phyloP scores from a whole-genome alignment of 1,140 invertebrate genomes.

The Tetramorium parvispinum region DNA sequence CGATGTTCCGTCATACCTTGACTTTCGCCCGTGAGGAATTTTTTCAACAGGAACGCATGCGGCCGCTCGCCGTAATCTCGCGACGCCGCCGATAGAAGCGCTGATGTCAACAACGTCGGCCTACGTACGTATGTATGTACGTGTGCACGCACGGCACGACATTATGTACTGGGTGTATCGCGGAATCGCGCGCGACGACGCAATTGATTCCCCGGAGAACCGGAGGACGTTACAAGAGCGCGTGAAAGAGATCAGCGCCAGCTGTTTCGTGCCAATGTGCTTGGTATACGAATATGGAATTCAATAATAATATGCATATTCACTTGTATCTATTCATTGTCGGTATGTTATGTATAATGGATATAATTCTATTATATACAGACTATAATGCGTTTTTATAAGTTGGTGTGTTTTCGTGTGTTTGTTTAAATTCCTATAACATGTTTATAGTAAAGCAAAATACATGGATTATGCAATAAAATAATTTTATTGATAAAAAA shows the following conservation, averaged over 20 bases:
- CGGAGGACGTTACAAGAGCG: not conserved
- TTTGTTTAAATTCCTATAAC: not conserved
- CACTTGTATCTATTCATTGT: not conserved
- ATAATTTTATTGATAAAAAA: not conserved
- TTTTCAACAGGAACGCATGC: constrained; percentile 86
- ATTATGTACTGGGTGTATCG: constrained; percentile 42
- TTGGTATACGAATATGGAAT: not conserved
- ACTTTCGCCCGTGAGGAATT: constrained; percentile 86
- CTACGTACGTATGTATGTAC: not conserved
- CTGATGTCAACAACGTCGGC: constrained; percentile 69
- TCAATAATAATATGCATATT: not conserved
- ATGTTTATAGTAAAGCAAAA: not conserved
- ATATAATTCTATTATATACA: no score
- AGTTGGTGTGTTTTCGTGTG: no score
- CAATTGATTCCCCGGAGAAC: not conserved
- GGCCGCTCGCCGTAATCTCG: constrained; percentile 71
- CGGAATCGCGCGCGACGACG: not conserved
- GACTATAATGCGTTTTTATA: not conserved
- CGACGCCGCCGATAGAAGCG: constrained; percentile 78
- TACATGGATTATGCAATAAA: not conserved
- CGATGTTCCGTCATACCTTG: constrained; percentile 83
- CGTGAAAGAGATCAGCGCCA: not conserved
- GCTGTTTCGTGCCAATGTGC: not conserved
- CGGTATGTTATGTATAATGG: no score
- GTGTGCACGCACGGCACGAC: constrained; percentile 38